These are phyloP conservation scores for Leptosomus discolor DNA, from an alignment of 2,113 vertebrate species.

Conservation along the genomic window DNA sequence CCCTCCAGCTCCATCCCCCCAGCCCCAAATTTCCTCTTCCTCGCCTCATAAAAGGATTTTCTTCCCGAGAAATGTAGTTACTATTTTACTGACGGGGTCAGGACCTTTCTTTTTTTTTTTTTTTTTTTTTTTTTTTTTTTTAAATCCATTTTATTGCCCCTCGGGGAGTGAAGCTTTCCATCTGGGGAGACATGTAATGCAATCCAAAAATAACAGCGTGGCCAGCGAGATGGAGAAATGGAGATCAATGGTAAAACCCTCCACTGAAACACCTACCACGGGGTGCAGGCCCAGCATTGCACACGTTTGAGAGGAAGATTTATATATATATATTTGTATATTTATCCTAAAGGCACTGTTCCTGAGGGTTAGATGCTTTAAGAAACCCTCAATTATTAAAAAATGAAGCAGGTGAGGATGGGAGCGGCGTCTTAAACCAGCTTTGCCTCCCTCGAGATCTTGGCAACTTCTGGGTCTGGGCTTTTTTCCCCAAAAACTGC, in stretches of 20 bases:
- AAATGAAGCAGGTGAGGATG: neutral
- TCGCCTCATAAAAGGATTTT: conserved; percentile 28
- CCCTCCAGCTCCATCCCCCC: neutral
- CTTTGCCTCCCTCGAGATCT: neutral
- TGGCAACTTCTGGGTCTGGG: neutral
- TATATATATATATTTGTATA: neutral
- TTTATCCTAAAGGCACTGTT: neutral
- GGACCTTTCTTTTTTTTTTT: conserved; percentile 49
- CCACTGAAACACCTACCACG: neutral
- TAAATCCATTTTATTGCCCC: conserved; percentile 16
- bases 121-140: neutral
- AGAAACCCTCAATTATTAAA: neutral
- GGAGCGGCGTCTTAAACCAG: neutral
- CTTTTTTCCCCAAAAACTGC: neutral
- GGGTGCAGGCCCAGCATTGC: neutral
- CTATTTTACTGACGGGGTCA: conserved; percentile 53
- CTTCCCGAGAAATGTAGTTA: conserved; percentile 30
- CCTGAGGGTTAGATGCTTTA: neutral
- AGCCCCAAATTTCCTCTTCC: neutral
- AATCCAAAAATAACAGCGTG: conserved; percentile 67
- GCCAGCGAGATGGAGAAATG: neutral
- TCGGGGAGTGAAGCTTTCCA: conserved; percentile 15
- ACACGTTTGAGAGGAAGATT: neutral
- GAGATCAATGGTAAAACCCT: neutral
- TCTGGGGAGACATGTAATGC: conserved; percentile 63